These are phyloP conservation scores for Spialia ferax DNA, from an alignment of 2,888 invertebrate species.

Conservation along the genomic window DNA sequence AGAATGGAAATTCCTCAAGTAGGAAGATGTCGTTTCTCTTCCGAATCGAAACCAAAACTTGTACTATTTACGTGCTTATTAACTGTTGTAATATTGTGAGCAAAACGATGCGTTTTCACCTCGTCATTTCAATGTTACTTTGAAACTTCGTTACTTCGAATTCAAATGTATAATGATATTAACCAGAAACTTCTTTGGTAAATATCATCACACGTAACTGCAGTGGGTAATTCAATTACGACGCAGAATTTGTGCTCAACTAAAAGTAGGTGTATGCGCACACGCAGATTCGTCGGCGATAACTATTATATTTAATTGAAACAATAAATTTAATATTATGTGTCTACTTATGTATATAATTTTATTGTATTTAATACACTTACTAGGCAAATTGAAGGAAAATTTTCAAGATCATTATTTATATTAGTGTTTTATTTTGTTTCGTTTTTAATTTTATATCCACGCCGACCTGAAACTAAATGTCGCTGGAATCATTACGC, in stretches of 20 bases:
- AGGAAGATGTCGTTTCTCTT: too few species aligned
- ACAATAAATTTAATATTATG: background rate
- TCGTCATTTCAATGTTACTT: background rate
- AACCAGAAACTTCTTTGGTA: background rate
- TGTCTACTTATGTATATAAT: too few species aligned
- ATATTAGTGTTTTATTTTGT: constrained; percentile 16
- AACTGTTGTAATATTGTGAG: too few species aligned
- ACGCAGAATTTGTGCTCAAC: too few species aligned
- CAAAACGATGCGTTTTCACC: background rate
- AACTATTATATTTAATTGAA: background rate
- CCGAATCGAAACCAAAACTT: too few species aligned
- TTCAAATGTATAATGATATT: background rate
- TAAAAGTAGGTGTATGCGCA: too few species aligned
- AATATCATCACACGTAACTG: too few species aligned
- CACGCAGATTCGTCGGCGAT: too few species aligned
- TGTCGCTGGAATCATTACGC: constrained; percentile 22
- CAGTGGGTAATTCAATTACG: too few species aligned
- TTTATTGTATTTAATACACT: background rate
- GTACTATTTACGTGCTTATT: too few species aligned
- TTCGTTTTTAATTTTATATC: constrained; percentile 23
- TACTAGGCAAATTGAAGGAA: background rate
- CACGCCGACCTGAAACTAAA: constrained; percentile 17
- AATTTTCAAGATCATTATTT: background rate
- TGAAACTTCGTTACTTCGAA: background rate
- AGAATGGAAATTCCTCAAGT: too few species aligned